phyloP scores from a whole-genome alignment of 2,888 invertebrate species.

The Adela reaumurella region DNA sequence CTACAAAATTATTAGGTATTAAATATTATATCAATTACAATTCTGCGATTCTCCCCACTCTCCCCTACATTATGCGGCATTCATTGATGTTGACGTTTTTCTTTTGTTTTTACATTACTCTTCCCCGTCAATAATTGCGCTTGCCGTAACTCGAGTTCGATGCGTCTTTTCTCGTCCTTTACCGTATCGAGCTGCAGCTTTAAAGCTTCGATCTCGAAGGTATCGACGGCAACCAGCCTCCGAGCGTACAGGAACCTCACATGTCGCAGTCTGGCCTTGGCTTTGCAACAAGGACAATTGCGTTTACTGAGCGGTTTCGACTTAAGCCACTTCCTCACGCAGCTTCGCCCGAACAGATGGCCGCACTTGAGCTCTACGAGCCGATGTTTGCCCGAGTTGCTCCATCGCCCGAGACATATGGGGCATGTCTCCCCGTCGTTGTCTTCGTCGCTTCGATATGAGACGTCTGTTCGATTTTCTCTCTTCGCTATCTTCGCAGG shows the following conservation, averaged over 20 bases:
- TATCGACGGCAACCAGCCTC: slow-evolving; percentile 72
- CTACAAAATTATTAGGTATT: no score
- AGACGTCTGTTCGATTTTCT: background rate
- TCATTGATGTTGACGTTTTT: no score
- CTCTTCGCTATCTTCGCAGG: background rate
- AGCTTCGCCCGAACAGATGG: slow-evolving; percentile 83
- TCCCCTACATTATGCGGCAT: no score
- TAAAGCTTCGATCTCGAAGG: slow-evolving; percentile 67
- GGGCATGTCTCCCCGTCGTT: slow-evolving; percentile 74
- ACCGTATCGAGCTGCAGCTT: slow-evolving; percentile 58
- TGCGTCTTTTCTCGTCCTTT: slow-evolving; percentile 52
- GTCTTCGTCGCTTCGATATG: slow-evolving; percentile 22
- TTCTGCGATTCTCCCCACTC: no score
- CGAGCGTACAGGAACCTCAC: slow-evolving; percentile 78
- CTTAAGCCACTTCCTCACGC: slow-evolving; percentile 73
- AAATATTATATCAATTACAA: no score
- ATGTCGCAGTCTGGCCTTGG: slow-evolving; percentile 63
- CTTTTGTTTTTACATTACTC: no score
- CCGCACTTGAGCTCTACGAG: slow-evolving; percentile 88
- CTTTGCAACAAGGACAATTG: slow-evolving; percentile 87
- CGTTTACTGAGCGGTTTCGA: slow-evolving; percentile 50
- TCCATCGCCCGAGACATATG: slow-evolving; percentile 88
- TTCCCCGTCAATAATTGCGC: slow-evolving; percentile 31
- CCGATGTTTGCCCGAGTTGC: slow-evolving; percentile 80
- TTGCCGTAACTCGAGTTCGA: slow-evolving; percentile 60